Evolutionary conservation across 2,797 vertebrate species (phyloP).

Genomic region (Tauraco hartlaubi): DNA sequence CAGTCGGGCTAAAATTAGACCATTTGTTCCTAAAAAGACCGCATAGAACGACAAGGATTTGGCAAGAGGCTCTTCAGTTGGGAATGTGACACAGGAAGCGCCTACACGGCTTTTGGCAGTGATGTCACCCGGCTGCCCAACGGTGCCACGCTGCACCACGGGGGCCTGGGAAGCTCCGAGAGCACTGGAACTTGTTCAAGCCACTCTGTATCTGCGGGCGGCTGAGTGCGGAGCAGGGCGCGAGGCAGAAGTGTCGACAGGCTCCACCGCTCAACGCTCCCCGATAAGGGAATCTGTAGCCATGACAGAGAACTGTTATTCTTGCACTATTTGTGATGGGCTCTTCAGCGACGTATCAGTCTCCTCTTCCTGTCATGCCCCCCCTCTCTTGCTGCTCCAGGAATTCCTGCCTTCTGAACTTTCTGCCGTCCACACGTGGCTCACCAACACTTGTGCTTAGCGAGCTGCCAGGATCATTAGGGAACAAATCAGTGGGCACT

Average conservation of each 20-base stretch:
- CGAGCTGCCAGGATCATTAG: neutral
- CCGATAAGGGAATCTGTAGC: slow-evolving; percentile 40
- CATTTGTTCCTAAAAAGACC: slow-evolving; percentile 77
- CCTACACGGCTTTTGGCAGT: neutral
- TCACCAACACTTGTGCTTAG: neutral
- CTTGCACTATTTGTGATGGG: neutral
- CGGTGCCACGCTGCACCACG: rapidly evolving
- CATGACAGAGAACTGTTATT: neutral
- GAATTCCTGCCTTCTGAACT: slow-evolving; percentile 4
- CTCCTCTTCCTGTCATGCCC: slow-evolving; percentile 47
- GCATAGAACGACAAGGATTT: slow-evolving; percentile 32
- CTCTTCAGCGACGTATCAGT: neutral
- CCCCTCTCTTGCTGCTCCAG: neutral
- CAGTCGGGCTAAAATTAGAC: slow-evolving; percentile 79
- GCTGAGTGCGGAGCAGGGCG: neutral
- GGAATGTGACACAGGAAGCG: slow-evolving; percentile 81
- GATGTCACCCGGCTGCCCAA: slow-evolving; percentile 65
- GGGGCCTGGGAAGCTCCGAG: neutral
- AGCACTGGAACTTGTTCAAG: slow-evolving; percentile 52
- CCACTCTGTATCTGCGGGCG: neutral
- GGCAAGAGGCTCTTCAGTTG: slow-evolving; percentile 71
- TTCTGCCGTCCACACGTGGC: neutral
- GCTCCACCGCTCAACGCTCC: neutral
- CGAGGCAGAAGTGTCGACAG: neutral
- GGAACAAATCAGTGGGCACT: neutral